Conservation (phyloP, 2,113 vertebrate species). For the Epinephelus cyanopodus region DNA sequence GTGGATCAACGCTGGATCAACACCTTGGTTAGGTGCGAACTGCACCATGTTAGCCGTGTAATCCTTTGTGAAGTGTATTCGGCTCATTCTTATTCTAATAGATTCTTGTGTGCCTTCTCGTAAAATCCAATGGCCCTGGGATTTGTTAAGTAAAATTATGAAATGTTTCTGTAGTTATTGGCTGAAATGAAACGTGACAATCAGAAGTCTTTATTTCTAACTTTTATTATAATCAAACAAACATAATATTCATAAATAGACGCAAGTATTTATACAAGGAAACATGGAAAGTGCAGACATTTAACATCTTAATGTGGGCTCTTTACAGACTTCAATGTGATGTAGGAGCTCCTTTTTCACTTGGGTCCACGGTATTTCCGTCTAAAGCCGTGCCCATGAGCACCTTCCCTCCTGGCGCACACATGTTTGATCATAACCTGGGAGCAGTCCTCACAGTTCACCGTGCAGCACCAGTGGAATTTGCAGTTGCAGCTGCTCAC, state of each 20-base stretch:
- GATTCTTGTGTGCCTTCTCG: not conserved
- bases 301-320: constrained; percentile 4
- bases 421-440: constrained; percentile 89
- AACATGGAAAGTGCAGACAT: constrained; percentile 67
- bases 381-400: constrained; percentile 62
- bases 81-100: constrained; percentile 64
- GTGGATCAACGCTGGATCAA: constrained; percentile 67
- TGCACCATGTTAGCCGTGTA: constrained; percentile 73
- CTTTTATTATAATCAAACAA: constrained; percentile 37
- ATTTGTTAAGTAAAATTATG: constrained; percentile 1
- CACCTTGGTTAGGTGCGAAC: constrained; percentile 68
- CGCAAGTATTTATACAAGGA: constrained; percentile 20
- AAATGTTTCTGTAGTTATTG: not conserved
- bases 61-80: constrained; percentile 74
- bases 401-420: constrained; percentile 82
- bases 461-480: constrained; percentile 98
- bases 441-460: constrained; percentile 93
- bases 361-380: constrained; percentile 81
- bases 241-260: constrained; percentile 71
- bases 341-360: not conserved
- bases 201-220: not conserved
- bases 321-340: not conserved
- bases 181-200: not conserved
- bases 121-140: not conserved
- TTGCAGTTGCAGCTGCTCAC: constrained; percentile 95